phyloP scores from a whole-genome alignment of 53 echinoderm and acorn worm species.

The Patiria pectinifera region DNA sequence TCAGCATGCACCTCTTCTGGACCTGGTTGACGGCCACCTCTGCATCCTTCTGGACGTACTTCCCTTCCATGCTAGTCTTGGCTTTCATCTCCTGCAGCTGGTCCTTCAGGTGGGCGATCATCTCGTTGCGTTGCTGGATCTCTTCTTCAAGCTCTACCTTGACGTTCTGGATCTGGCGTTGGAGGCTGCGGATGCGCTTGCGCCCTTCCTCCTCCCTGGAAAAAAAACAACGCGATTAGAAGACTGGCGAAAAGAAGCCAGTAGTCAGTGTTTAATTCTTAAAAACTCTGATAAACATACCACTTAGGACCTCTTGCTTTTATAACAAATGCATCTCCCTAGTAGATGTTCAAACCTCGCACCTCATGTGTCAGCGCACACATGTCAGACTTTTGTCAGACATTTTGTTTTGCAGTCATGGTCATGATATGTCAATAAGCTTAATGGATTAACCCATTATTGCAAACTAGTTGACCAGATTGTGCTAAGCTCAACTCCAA shows the following conservation, averaged over 20 bases:
- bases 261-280: background rate
- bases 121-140: conserved; percentile 95
- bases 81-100: conserved; percentile 99
- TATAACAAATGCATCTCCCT: too few species aligned
- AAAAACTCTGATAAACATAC: too few species aligned
- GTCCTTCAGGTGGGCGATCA: conserved; percentile 98
- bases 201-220: conserved; percentile 95
- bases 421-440: too few species aligned
- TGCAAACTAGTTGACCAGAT: too few species aligned
- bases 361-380: too few species aligned
- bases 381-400: too few species aligned
- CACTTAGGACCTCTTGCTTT: too few species aligned
- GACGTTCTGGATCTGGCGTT: conserved; percentile 90
- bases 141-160: conserved; percentile 84
- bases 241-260: background rate
- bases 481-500: too few species aligned
- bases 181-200: conserved; percentile 85
- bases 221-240: background rate
- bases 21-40: conserved; percentile 95
- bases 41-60: conserved; percentile 96
- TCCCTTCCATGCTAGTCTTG: conserved; percentile 99
- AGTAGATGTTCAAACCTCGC: too few species aligned
- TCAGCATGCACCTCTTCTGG: conserved; percentile 92
- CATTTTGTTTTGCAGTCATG: too few species aligned
- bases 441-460: too few species aligned